Evolutionary conservation across 1,140 invertebrate genomes (phyloP).

Genomic region (Cepaea nemoralis): DNA sequence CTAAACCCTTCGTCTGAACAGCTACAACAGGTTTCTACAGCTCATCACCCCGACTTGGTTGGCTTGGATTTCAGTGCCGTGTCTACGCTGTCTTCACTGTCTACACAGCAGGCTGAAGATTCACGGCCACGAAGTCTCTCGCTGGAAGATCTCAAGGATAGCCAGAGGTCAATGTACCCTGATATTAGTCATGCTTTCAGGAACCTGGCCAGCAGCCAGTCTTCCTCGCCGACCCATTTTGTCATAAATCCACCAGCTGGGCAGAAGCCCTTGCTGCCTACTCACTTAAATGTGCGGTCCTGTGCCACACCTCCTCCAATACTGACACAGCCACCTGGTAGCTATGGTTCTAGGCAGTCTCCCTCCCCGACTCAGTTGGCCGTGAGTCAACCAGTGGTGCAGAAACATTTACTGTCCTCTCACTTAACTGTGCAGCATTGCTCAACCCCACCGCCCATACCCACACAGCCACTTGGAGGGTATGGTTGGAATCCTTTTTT

Average conservation of each 20-base stretch:
- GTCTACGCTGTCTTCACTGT: neutral
- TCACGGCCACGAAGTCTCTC: slow-evolving; percentile 40
- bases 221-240: neutral
- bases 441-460: neutral
- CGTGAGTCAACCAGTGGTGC: neutral
- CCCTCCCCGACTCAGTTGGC: neutral
- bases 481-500: neutral
- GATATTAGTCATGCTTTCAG: slow-evolving; percentile 64
- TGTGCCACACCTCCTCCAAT: neutral
- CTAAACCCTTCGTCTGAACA: neutral
- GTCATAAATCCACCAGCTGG: neutral
- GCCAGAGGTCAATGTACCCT: slow-evolving; percentile 53
- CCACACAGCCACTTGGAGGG: neutral
- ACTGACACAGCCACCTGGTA: neutral
- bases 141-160: slow-evolving; percentile 45
- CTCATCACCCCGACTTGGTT: slow-evolving; percentile 52
- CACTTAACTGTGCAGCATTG: neutral
- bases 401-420: neutral
- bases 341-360: neutral
- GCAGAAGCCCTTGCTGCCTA: neutral
- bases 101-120: neutral
- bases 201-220: slow-evolving; percentile 40
- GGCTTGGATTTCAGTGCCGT: slow-evolving; percentile 54
- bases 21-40: neutral
- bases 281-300: neutral